Evolutionary conservation across 2,888 invertebrate species (phyloP).

Genomic region (Drosophila borborema): DNA sequence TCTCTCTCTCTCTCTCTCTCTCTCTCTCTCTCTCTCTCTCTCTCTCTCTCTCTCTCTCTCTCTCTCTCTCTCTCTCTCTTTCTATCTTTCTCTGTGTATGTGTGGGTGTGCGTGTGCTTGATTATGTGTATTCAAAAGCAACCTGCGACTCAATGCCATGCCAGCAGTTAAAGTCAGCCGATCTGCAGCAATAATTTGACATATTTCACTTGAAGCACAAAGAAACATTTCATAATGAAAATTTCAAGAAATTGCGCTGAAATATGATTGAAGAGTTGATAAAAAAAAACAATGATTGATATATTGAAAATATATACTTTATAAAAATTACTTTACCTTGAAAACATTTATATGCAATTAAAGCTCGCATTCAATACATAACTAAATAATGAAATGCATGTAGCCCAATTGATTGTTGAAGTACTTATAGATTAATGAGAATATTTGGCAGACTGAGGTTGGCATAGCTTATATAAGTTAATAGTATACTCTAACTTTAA

Average conservation of each 20-base stretch:
- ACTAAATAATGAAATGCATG: no score
- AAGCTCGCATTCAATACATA: no score
- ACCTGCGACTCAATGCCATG: slow-evolving; percentile 2
- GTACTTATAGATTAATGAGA: no score
- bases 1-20: no score
- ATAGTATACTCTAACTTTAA: no score
- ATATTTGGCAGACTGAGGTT: no score
- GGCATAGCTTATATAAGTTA: no score
- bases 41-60: no score
- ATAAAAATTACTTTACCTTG: background rate
- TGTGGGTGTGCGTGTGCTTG: slow-evolving; percentile 7
- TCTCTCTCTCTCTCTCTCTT: no score
- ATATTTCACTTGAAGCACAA: background rate
- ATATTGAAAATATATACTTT: background rate
- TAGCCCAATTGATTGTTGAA: no score
- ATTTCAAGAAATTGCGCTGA: background rate
- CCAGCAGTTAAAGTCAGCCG: background rate
- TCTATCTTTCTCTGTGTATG: slow-evolving; percentile 9
- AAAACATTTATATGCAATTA: no score
- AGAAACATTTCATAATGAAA: background rate
- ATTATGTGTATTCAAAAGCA: slow-evolving; percentile 38
- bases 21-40: no score
- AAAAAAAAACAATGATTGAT: background rate
- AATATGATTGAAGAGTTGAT: background rate
- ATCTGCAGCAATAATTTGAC: slow-evolving; percentile 3